phyloP scores from a whole-genome alignment of 1,140 invertebrate genomes.

The Drosophila hydei region DNA sequence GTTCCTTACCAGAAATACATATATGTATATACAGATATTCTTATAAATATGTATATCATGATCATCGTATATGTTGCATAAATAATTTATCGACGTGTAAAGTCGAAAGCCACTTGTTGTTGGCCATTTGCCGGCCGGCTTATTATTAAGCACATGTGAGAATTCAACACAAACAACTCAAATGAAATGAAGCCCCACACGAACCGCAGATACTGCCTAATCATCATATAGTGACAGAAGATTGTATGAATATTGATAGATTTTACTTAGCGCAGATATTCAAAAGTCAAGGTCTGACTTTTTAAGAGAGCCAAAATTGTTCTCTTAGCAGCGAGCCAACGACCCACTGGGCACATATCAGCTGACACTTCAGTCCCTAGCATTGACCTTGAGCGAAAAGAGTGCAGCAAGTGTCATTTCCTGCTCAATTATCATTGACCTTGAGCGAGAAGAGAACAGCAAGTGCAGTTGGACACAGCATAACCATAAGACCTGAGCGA shows the following conservation, averaged over 20 bases:
- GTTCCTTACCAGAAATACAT: conserved; percentile 17
- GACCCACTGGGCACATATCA: background rate
- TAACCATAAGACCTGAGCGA: too few species aligned
- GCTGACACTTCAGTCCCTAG: background rate
- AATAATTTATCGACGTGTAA: conserved; percentile 54
- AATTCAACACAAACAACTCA: background rate
- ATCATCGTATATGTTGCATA: conserved; percentile 49
- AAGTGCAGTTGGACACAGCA: background rate
- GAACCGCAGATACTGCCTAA: background rate
- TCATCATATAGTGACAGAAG: background rate
- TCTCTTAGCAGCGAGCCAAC: background rate
- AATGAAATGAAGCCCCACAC: background rate
- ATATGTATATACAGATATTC: conserved; percentile 13
- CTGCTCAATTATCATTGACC: conserved; percentile 38
- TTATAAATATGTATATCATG: conserved; percentile 53
- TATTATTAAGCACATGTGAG: conserved; percentile 42
- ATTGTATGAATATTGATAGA: background rate
- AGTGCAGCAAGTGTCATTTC: conserved; percentile 7
- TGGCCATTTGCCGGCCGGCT: conserved; percentile 54
- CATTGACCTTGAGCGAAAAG: conserved; percentile 2
- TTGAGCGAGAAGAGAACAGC: conserved; percentile 32
- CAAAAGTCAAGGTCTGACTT: background rate
- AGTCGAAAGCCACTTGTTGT: conserved; percentile 46
- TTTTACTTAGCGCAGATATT: background rate
- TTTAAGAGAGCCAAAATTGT: background rate